Base-by-base conservation (phyloP, 1,140 invertebrate species). In the Euborellia annulipes region DNA sequence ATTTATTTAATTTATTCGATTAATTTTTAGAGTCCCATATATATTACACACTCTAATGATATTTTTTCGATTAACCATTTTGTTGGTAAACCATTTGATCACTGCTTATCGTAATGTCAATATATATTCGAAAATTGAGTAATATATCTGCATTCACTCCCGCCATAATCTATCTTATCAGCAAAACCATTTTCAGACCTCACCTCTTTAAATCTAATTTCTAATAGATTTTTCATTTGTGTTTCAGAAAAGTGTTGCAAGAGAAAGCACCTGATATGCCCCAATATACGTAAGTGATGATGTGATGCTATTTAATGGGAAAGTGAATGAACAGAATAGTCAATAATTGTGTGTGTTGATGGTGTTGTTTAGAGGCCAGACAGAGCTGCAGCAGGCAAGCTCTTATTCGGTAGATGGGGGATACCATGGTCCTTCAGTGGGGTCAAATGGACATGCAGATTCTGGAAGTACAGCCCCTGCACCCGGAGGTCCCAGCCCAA, bases 181-280 rank as follows among this genome's bases (percentile, higher is more conserved):
- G 32, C 14, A 9, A 34, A 34, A 14, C 14, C 14, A 9, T 9
- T 9, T 34, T 9, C 14, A 34, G 32, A 14, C 14, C 9, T n/a
- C 32, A n/a, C 14, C 9, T 9, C 9, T 34, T 34, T 9, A 34
- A 34, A 14, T 34, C 14, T 34, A 9, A 9, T 9, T 34, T 9
- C 32, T 34, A 9, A 9, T 9, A 9, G 32, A 40, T 11, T 7
- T 61, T 54, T 52, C 59, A 46, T 65, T 50, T 59, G 59, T 54
- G 67, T 74, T 56, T 47, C 66, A 76, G 73, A 65, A 68, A 73
- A 59, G 69, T 76, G 52, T 66, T 77, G 48, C 71, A 76, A 62
- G 73, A 77, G 52, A 72, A 73, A 64, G 68, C 63, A 48, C 61
- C 70, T 60, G 71, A 74, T 57, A 74, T 77, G 70, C 73, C 72